These are phyloP conservation scores for Phodopus roborovskii DNA, from an alignment of 2,113 vertebrate genomes.

Conservation along the genomic window DNA sequence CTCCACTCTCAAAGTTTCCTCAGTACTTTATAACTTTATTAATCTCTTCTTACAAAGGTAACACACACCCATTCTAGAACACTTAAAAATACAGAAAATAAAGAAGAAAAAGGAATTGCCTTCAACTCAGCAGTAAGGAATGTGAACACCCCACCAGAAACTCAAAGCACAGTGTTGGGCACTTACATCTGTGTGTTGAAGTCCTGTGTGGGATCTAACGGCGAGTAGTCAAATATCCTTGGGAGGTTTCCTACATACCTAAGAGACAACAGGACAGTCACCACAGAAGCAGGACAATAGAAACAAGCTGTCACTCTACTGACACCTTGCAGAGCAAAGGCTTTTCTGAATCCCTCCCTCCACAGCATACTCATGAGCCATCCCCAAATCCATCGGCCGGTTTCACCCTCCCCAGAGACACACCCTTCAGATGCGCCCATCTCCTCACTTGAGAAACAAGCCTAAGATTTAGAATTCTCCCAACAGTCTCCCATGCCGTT, in stretches of 20 bases:
- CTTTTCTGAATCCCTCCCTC: not conserved
- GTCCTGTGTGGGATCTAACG: constrained; percentile 97
- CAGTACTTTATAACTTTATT: constrained; percentile 38
- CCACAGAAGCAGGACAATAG: constrained; percentile 1
- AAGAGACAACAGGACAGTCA: constrained; percentile 76
- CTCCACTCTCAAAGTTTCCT: constrained; percentile 51
- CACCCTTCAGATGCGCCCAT: not conserved
- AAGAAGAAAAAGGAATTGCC: not conserved
- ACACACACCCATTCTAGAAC: not conserved
- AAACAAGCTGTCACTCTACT: not conserved
- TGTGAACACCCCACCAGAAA: not conserved
- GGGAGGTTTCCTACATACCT: constrained; percentile 98
- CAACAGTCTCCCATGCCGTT: not conserved
- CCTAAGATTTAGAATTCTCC: not conserved
- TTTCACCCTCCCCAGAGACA: not conserved
- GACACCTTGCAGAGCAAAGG: not conserved
- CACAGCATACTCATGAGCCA: not conserved
- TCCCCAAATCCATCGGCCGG: not conserved
- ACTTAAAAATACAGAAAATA: constrained; percentile 38
- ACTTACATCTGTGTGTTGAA: constrained; percentile 99
- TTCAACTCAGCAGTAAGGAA: constrained; percentile 49
- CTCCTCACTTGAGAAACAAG: not conserved
- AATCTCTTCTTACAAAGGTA: constrained; percentile 44
- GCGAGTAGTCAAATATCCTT: constrained; percentile 98
- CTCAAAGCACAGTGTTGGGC: not conserved